Evolutionary conservation across 2,888 invertebrate species (phyloP).

Genomic region (Apotomis capreana): DNA sequence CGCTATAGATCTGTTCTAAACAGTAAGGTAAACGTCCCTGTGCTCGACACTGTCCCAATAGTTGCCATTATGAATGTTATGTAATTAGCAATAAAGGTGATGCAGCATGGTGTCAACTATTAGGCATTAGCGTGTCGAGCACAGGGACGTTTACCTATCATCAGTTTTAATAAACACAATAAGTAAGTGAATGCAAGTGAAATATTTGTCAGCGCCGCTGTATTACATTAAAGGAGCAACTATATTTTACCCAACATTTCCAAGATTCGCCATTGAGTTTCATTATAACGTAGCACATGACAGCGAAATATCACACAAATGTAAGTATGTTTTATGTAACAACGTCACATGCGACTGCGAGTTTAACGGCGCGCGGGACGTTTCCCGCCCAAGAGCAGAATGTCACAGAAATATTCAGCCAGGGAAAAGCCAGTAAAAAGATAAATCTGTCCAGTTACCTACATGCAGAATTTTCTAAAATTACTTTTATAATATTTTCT

Average conservation of each 20-base stretch:
- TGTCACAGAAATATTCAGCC: neutral
- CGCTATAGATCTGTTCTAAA: no score
- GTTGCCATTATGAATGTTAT: no score
- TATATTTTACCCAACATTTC: neutral
- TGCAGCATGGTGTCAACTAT: no score
- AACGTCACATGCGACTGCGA: neutral
- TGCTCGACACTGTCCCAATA: no score
- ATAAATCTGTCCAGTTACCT: neutral
- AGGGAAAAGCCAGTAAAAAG: neutral
- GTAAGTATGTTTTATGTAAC: neutral
- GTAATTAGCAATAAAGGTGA: no score
- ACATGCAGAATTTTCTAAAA: no score
- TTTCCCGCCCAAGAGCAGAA: neutral
- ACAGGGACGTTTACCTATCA: no score
- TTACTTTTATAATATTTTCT: no score
- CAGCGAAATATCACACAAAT: neutral
- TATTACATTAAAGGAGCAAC: neutral
- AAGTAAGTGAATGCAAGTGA: neutral
- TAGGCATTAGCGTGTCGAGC: no score
- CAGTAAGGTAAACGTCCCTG: no score
- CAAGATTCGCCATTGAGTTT: neutral
- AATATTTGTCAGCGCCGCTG: neutral
- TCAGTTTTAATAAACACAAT: no score
- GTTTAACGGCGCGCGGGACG: neutral
- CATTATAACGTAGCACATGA: neutral